These are phyloP conservation scores for Brachionus koreanus DNA, from an alignment of 1,140 invertebrate genomes.

Conservation along the genomic window DNA sequence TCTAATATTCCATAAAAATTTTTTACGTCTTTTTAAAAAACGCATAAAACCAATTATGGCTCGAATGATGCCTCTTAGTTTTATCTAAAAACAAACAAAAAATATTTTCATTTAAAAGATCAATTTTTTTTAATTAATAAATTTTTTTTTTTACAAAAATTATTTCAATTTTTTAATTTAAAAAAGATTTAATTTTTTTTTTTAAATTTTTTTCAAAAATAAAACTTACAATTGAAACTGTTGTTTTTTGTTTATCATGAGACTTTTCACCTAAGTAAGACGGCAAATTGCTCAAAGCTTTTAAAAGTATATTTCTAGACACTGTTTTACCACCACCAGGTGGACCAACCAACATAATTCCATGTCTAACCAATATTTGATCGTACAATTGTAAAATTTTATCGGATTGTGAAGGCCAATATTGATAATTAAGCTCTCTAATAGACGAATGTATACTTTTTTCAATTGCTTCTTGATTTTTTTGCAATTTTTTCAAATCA, in stretches of 20 bases:
- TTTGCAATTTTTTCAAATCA: slow-evolving; percentile 51
- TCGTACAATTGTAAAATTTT: slow-evolving; percentile 42
- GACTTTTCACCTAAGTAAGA: background rate
- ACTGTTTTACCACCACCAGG: slow-evolving; percentile 61
- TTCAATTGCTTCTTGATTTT: slow-evolving; percentile 27
- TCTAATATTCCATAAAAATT: background rate
- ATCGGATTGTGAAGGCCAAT: slow-evolving; percentile 7
- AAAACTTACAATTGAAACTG: background rate
- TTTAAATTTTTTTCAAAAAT: too few species aligned
- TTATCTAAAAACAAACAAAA: background rate
- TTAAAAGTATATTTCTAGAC: slow-evolving; percentile 56
- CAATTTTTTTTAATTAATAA: background rate
- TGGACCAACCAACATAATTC: slow-evolving; percentile 64
- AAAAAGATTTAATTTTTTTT: background rate
- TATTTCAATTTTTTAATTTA: too few species aligned
- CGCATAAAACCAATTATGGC: slow-evolving; percentile 62
- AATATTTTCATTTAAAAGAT: too few species aligned
- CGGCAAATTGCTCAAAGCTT: slow-evolving; percentile 47
- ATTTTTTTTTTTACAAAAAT: background rate
- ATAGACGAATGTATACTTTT: background rate
- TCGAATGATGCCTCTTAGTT: slow-evolving; percentile 69
- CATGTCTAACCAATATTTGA: slow-evolving; percentile 60
- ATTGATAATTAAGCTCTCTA: slow-evolving; percentile 32
- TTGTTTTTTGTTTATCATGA: background rate
- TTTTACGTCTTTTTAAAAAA: background rate